Evolutionary conservation across 2,113 vertebrate species (phyloP).

Genomic region (Thinocorus orbignyianus): DNA sequence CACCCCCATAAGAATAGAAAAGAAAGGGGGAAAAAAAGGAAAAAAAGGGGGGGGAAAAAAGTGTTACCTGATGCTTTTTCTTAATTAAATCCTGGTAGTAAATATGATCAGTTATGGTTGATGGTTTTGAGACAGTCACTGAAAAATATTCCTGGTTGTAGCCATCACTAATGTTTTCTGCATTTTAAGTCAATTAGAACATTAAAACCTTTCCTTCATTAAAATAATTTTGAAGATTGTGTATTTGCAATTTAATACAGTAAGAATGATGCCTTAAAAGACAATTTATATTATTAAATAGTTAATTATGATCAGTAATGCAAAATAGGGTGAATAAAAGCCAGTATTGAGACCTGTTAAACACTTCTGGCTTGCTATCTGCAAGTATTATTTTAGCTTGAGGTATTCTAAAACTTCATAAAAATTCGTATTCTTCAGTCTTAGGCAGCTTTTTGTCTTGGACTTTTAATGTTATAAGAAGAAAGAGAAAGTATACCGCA

Average conservation of each 20-base stretch:
- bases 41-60: background rate
- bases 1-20: background rate
- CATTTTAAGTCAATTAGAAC: conserved; percentile 47
- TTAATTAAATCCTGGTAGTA: background rate
- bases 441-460: background rate
- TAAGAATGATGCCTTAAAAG: conserved; percentile 20
- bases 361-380: background rate
- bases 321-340: conserved; percentile 29
- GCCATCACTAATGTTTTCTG: background rate
- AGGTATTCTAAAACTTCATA: background rate
- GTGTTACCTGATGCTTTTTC: background rate
- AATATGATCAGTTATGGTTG: background rate
- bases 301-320: conserved; percentile 48
- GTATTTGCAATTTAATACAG: conserved; percentile 47
- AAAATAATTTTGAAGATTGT: conserved; percentile 10
- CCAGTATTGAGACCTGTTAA: background rate
- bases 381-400: conserved; percentile 4
- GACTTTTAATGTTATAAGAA: background rate
- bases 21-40: background rate
- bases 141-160: conserved; percentile 12
- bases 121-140: background rate
- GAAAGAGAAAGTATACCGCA: background rate
- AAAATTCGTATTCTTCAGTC: background rate
- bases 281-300: conserved; percentile 18
- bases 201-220: conserved; percentile 41